Conservation (phyloP, 1,140 invertebrate species). For the Zeugodacus cucurbitae region DNA sequence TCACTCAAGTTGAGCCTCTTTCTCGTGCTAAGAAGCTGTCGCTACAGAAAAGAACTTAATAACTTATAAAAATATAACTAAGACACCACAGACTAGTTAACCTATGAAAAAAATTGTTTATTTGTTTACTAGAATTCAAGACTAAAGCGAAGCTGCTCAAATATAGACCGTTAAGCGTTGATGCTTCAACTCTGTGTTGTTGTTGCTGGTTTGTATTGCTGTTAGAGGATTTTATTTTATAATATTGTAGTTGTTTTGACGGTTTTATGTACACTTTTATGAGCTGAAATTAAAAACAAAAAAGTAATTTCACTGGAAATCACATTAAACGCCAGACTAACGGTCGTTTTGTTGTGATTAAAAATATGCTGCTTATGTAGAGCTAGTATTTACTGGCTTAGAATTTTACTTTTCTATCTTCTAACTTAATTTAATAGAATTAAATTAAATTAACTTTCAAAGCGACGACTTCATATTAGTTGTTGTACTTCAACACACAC, state of each 20-base stretch:
- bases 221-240: background rate
- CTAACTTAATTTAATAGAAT: background rate
- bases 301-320: background rate
- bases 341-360: background rate
- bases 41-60: no score
- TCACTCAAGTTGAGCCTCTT: no score
- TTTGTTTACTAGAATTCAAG: background rate
- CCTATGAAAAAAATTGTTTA: no score
- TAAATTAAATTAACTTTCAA: background rate
- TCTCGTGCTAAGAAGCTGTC: no score
- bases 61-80: no score
- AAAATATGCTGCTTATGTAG: no score
- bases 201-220: background rate
- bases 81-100: background rate
- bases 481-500: background rate
- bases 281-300: no score
- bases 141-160: background rate
- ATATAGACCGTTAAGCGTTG: background rate
- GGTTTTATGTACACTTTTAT: background rate
- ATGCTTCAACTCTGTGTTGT: background rate
- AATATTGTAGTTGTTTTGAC: background rate
- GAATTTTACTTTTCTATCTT: background rate
- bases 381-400: no score
- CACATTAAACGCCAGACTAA: background rate
- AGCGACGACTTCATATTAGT: background rate